phyloP scores from a whole-genome alignment of 2,888 invertebrate genomes.

The Melanophora roralis region DNA sequence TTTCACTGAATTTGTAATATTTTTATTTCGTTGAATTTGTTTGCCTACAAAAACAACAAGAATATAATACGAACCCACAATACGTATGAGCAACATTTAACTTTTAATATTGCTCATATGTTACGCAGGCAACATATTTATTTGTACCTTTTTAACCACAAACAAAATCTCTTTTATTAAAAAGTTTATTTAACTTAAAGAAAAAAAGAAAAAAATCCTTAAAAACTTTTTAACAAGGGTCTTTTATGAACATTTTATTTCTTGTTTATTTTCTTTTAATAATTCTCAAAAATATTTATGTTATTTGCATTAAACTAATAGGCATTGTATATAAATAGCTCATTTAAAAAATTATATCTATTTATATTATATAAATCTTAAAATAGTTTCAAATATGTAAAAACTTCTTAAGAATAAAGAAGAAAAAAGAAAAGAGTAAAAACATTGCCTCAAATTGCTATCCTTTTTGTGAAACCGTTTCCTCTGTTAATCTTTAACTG shows the following conservation, averaged over 20 bases:
- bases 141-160: neutral
- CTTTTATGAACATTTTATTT: neutral
- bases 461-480: neutral
- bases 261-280: no score
- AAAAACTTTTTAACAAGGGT: neutral
- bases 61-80: neutral
- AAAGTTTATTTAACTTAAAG: neutral
- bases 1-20: slow-evolving; percentile 55
- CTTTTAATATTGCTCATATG: slow-evolving; percentile 28
- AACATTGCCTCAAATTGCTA: slow-evolving; percentile 1
- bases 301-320: neutral
- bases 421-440: neutral
- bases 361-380: neutral
- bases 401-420: neutral
- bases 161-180: neutral
- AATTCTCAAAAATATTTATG: neutral
- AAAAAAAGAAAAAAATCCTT: no score
- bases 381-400: neutral
- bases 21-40: slow-evolving; percentile 34
- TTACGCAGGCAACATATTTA: neutral
- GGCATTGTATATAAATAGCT: neutral
- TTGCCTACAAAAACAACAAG: neutral
- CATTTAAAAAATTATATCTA: neutral
- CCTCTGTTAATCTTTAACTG: neutral
- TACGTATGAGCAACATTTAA: slow-evolving; percentile 48